Conservation (phyloP, 2,888 invertebrate species). For the Pelosia muscerda region DNA sequence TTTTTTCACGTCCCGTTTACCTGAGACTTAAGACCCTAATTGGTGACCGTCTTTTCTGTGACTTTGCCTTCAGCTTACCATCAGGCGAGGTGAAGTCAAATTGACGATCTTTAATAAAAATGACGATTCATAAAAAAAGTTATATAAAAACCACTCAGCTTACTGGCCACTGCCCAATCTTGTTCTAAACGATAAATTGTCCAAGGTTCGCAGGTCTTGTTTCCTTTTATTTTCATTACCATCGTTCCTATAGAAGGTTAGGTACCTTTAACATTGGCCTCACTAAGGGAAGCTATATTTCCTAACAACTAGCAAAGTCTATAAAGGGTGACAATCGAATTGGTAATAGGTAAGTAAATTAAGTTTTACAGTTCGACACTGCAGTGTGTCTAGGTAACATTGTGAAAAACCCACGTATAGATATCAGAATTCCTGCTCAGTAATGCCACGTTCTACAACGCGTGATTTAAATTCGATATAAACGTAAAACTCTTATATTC, state of each 20-base stretch:
- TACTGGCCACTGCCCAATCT: too few relatives aligned
- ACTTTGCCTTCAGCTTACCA: too few relatives aligned
- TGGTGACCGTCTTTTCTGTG: too few relatives aligned
- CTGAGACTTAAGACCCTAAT: too few relatives aligned
- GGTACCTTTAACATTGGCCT: neutral
- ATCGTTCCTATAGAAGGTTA: neutral
- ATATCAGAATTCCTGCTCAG: neutral
- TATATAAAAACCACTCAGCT: too few relatives aligned
- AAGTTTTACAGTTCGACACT: constrained; percentile 10
- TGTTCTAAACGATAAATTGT: too few relatives aligned
- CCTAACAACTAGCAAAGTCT: neutral
- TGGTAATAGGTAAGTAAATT: constrained; percentile 10
- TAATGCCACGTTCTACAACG: neutral
- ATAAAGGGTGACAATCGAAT: neutral
- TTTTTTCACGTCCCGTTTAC: too few relatives aligned
- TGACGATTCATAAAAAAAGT: too few relatives aligned
- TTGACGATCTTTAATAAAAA: too few relatives aligned
- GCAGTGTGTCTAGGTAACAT: neutral
- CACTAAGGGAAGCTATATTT: neutral
- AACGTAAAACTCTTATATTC: too few relatives aligned
- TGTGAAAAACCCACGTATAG: constrained; percentile 5
- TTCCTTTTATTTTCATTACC: too few relatives aligned
- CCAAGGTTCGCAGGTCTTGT: neutral
- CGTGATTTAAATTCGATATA: neutral
- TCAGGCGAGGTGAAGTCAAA: too few relatives aligned